Evolutionary conservation across 2,888 invertebrate species (phyloP).

Genomic region (Gryllus longicercus): DNA sequence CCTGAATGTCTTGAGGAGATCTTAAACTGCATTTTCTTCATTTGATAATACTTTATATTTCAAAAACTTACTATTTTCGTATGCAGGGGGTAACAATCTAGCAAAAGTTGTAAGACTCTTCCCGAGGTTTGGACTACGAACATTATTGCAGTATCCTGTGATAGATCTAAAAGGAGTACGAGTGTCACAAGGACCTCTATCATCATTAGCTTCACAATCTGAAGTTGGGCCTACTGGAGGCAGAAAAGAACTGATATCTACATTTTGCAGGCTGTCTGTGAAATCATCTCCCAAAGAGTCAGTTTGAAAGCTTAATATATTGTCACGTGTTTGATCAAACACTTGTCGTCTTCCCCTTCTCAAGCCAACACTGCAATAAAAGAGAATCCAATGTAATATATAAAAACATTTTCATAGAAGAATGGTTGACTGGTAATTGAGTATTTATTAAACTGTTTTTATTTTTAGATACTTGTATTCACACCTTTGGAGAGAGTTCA

Average conservation of each 20-base stretch:
- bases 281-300: slow-evolving; percentile 54
- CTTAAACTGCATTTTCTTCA: too few relatives aligned
- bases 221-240: slow-evolving; percentile 58
- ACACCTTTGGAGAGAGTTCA: slow-evolving; percentile 63
- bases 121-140: slow-evolving; percentile 76
- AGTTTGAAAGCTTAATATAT: slow-evolving; percentile 51
- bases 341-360: slow-evolving; percentile 67
- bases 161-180: slow-evolving; percentile 56
- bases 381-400: too few relatives aligned
- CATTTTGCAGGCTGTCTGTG: slow-evolving; percentile 71
- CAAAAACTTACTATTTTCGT: slow-evolving; percentile 70
- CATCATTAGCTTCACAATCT: slow-evolving; percentile 69
- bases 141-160: slow-evolving; percentile 84
- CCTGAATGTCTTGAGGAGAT: too few relatives aligned
- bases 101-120: slow-evolving; percentile 82
- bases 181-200: slow-evolving; percentile 68
- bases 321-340: slow-evolving; percentile 58
- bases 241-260: slow-evolving; percentile 71
- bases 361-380: neutral
- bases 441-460: too few relatives aligned
- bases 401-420: too few relatives aligned
- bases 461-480: slow-evolving; percentile 31
- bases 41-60: too few relatives aligned
- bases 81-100: slow-evolving; percentile 76
- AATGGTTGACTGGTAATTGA: too few relatives aligned